A percentile compares a stretch with the other conserved stretches of the same genome.
These are phyloP conservation scores for Typhlichthys eigenmanni DNA, from an alignment of 2,797 vertebrate genomes.

Conservation along the genomic window DNA sequence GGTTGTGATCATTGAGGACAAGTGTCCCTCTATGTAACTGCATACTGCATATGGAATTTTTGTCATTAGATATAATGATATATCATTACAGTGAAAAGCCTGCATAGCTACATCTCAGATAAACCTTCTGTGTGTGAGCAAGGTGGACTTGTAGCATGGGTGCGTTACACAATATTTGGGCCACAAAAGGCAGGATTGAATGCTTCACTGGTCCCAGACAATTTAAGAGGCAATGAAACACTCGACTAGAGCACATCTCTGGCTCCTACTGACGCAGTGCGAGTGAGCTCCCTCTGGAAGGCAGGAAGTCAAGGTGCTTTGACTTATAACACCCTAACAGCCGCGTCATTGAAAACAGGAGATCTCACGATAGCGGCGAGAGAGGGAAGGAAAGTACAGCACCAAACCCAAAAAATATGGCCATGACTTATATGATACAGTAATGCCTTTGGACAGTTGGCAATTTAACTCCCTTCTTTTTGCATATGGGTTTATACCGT, in stretches of 20 bases:
- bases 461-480: constrained; percentile 35
- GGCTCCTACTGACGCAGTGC: constrained; percentile 20
- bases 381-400: constrained; percentile 8
- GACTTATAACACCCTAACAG: constrained; percentile 50
- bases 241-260: constrained; percentile 50
- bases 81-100: constrained; percentile 9
- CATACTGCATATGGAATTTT: neutral
- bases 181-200: constrained; percentile 41
- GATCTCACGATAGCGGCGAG: constrained; percentile 43
- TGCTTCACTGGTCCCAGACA: constrained; percentile 32
- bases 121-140: constrained; percentile 48
- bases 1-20: neutral
- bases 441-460: constrained; percentile 44
- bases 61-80: constrained; percentile 16
- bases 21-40: neutral
- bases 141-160: constrained; percentile 35
- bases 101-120: constrained; percentile 2
- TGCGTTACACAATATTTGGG: constrained; percentile 22
- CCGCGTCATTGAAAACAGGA: constrained; percentile 57
- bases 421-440: constrained; percentile 47
- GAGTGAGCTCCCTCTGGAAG: constrained; percentile 34
- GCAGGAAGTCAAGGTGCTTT: constrained; percentile 60
- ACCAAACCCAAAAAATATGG: constrained; percentile 52
- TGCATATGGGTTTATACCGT: constrained; percentile 22
- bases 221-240: constrained; percentile 67